A percentile compares a stretch with the other conserved stretches of the same genome.
phyloP scores from a whole-genome alignment of 2,888 invertebrate genomes.

The Augochlorella aurata region DNA sequence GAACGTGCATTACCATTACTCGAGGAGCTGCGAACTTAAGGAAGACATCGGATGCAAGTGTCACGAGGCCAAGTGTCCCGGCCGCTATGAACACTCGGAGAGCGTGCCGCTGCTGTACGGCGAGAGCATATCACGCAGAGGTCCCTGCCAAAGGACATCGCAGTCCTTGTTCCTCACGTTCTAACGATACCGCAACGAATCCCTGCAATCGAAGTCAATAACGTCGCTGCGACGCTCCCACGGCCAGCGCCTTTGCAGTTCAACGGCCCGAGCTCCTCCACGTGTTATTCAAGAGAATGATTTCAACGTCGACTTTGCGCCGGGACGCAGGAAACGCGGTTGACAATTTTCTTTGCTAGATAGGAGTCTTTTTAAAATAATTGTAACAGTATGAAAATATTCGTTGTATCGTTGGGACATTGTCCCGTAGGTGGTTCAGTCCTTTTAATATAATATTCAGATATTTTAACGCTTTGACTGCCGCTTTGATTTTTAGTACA shows the following conservation, averaged over 20 bases:
- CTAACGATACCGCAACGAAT: conserved; percentile 10
- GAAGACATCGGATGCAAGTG: conserved; percentile 19
- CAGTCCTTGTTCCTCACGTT: conserved; percentile 51
- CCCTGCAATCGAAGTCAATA: background rate
- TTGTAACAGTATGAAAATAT: too few species aligned
- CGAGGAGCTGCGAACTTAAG: conserved; percentile 22
- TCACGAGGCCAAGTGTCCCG: conserved; percentile 41
- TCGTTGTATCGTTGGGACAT: too few species aligned
- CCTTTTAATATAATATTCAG: too few species aligned
- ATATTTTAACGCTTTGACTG: too few species aligned
- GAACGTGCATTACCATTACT: conserved; percentile 13
- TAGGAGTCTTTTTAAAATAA: too few species aligned
- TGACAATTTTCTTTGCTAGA: too few species aligned
- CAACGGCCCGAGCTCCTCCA: background rate
- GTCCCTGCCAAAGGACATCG: conserved; percentile 23
- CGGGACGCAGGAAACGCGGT: background rate
- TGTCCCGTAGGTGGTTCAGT: too few species aligned
- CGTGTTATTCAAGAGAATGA: too few species aligned
- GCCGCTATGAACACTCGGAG: conserved; percentile 55
- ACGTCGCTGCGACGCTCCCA: background rate
- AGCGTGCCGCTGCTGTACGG: conserved; percentile 67
- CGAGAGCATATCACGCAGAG: conserved; percentile 23
- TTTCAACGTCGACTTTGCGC: background rate
- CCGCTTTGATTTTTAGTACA: too few species aligned
- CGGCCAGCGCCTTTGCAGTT: background rate